Evolutionary conservation across 2,888 invertebrate species (phyloP), one percentile per base, ranked within the genome.

Genomic region (Ischnus inquisitorius): DNA sequence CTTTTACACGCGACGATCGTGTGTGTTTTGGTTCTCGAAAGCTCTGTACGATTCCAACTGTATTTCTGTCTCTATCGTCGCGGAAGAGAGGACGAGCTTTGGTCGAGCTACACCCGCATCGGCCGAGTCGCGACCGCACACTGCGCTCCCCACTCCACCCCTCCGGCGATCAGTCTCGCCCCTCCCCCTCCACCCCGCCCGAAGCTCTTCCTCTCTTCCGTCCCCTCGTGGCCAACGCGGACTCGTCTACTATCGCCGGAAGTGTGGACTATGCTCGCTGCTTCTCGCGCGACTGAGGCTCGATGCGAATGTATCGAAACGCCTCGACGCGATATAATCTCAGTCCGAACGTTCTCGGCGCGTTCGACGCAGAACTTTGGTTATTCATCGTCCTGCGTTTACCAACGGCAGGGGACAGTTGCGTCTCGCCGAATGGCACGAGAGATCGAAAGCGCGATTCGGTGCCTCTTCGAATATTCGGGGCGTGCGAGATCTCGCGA

Each of bases 51-150:
- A n/a, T n/a, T 71, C 12, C 19, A 14, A n/a, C n/a, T 71, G 39
- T 51, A 41, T 46, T 34, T 54, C 57, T 67, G 8, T 43, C 16
- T 76, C 76, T 67, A 51, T 77, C 14, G 43, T 65, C 60, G 76
- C 60, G 67, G n/a, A 75, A 57, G 84, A 76, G 74, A 83, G 74
- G 83, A 87, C 85, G 85, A 87, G 85, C 85, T 87, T 85, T 76
- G 57, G n/a, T n/a, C 6, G 78, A 87, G 87, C 86, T 78, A 83
- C 85, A 90, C 88, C 90, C 89, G 85, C 88, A 88, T 88, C 88
- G 88, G 89, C 88, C 90, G 91, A 90, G 89, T 89, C 88, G 89
- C 91, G 88, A 90, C 89, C 90, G 90, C 89, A 91, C 90, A 92
- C 92, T 92, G 90, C 89, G 88, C 89, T 88, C 89, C 90, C 87